Evolutionary conservation across 2,797 vertebrate species (phyloP).

Genomic region (Anomalospiza imberbis): DNA sequence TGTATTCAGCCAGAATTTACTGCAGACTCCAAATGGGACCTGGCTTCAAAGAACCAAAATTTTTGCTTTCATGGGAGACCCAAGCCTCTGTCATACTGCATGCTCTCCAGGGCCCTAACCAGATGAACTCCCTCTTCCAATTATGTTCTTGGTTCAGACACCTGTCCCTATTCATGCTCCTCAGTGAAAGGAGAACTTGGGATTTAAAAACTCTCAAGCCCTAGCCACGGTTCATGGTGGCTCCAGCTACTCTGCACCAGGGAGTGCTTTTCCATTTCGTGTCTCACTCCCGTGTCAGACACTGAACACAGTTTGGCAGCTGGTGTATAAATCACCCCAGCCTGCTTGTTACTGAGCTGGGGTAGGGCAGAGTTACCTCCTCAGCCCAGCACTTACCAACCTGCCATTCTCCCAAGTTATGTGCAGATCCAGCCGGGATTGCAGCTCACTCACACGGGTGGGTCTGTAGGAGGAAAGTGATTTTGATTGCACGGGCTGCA

Average conservation of each 20-base stretch:
- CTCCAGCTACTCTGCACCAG: neutral
- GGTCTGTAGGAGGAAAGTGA: neutral
- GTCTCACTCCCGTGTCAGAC: neutral
- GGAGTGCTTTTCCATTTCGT: neutral
- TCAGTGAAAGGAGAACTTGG: rapidly evolving
- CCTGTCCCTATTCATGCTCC: rapidly evolving
- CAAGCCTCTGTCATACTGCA: neutral
- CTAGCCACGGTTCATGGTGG: rapidly evolving
- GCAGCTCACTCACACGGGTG: neutral
- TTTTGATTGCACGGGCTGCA: neutral
- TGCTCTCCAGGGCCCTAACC: neutral
- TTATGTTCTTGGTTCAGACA: neutral
- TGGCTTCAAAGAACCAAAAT: neutral
- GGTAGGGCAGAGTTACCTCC: neutral
- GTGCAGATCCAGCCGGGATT: neutral
- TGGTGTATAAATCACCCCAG: neutral
- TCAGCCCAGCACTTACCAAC: neutral
- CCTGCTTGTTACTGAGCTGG: neutral
- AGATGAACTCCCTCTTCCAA: rapidly evolving
- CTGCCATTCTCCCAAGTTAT: neutral
- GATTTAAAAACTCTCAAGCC: neutral
- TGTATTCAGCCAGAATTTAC: neutral
- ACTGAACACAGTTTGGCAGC: neutral
- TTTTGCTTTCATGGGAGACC: neutral
- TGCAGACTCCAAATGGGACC: neutral